phyloP scores from a whole-genome alignment of 1,140 invertebrate species.

The Triops cancriformis region DNA sequence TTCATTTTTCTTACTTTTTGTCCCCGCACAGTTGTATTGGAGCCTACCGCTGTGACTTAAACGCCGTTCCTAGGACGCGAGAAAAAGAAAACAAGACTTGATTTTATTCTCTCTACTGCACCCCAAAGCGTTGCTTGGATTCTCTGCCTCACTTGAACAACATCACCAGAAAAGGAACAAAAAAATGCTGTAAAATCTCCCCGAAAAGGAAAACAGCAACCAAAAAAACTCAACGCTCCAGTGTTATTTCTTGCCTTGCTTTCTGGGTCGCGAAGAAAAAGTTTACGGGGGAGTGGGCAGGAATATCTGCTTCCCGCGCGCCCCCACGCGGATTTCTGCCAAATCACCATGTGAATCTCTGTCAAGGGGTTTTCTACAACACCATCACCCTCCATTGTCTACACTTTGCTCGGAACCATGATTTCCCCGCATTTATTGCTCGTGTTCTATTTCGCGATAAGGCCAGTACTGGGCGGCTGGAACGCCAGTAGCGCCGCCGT shows the following conservation, averaged over 20 bases:
- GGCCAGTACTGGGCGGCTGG: background rate
- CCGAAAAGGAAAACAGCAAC: background rate
- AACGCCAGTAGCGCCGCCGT: background rate
- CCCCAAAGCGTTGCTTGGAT: too few relatives aligned
- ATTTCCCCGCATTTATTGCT: background rate
- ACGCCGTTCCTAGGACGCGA: background rate
- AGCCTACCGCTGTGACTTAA: background rate
- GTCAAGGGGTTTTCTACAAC: background rate
- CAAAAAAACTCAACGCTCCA: too few relatives aligned
- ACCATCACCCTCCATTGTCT: background rate
- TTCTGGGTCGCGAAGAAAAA: background rate
- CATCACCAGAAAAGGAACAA: background rate
- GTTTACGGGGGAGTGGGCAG: background rate
- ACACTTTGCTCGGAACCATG: background rate
- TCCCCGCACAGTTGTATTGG: background rate
- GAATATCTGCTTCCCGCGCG: background rate
- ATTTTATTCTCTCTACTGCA: background rate
- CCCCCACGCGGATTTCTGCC: background rate
- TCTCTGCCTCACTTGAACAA: background rate
- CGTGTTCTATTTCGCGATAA: background rate
- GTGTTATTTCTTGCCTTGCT: background rate
- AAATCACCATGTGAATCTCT: background rate
- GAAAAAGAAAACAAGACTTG: background rate
- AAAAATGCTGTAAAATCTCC: background rate
- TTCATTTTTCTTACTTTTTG: slow-evolving; percentile 15